Evolutionary conservation across 2,888 invertebrate species (phyloP).

Genomic region (Ichneumoninae sp.): DNA sequence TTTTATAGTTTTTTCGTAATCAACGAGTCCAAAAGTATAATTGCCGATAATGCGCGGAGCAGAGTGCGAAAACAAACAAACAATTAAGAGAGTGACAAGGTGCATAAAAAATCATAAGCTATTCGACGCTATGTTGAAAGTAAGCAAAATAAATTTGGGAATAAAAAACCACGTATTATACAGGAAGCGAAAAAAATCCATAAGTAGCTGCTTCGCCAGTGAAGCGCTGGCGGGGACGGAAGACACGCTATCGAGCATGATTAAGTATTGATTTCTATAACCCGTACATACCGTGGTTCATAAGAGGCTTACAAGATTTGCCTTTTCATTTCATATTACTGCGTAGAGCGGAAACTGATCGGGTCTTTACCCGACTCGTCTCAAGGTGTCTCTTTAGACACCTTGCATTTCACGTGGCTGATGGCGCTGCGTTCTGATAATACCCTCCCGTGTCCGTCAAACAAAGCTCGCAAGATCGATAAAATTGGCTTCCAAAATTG

Average conservation of each 20-base stretch:
- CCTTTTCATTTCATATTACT: constrained; percentile 74
- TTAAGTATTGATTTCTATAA: constrained; percentile 79
- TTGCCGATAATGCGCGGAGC: no score
- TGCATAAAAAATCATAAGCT: no score
- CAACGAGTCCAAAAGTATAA: no score
- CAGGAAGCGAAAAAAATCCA: not conserved
- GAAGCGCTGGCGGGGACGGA: constrained; percentile 13
- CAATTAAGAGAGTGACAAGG: no score
- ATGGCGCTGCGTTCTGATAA: not conserved
- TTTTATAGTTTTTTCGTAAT: no score
- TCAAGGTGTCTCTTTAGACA: no score
- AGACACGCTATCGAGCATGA: constrained; percentile 69
- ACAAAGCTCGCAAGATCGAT: not conserved
- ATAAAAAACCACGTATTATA: not conserved
- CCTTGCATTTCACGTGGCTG: not conserved
- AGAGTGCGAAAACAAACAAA: no score
- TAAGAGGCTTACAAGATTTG: constrained; percentile 76
- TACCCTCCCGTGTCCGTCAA: not conserved
- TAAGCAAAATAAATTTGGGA: not conserved
- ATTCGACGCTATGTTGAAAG: not conserved
- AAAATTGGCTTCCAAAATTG: no score
- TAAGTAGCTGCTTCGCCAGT: not conserved
- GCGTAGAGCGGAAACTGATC: constrained; percentile 56
- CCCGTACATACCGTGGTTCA: constrained; percentile 67
- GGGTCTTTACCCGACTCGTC: no score